Base-by-base conservation (phyloP, 2,888 invertebrate genomes). In the Ormyrus pomaceus region DNA sequence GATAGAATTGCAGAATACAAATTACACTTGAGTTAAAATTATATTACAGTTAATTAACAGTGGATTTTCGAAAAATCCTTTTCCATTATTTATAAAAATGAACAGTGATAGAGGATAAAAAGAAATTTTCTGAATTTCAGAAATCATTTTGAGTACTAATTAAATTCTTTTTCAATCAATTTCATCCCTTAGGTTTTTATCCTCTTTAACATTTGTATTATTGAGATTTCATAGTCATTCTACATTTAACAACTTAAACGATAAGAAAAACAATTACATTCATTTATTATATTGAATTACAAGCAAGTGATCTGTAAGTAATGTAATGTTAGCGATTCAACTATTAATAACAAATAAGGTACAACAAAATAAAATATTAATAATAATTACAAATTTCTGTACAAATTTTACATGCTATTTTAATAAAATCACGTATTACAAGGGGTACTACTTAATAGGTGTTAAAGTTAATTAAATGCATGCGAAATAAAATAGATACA, bases 361-460 rank as follows among this genome's bases (percentile, higher is more conserved):
- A 55, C 7, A 73, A 73, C 62, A 64, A 64, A 73, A 73, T 62
- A 64, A 71, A 71, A 61, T n/a, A 71, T 61, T 62, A 51, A 50
- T 58, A 69, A 48, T 61, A 73, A 62, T 64, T 62, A 64, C 19
- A 73, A 64, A 53, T 73, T 73, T 55, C 62, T 73, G 46, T 55
- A 62, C 61, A 73, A 10, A 19, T 51, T 34, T 70, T 45, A 5
- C 72, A 73, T 73, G 62, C 72, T 55, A 73, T 71, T 65, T 70
- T 9, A 62, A 51, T 73, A 53, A 73, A 55, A 73, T 73, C 62
- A 73, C 55, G 53, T 55, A 9, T 73, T 64, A 53, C 11, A 62
- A 61, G 9, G 46, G 46, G 13, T 55, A 9, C 62, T 73, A 73
- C 64, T 73, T 73, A 10, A 34, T 64, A 55, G 8, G 34, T 34